Percentiles rank a stretch among this genome's conserved stretches.
Conservation (phyloP, 1,140 invertebrate genomes). For the Drosophila insularis region DNA sequence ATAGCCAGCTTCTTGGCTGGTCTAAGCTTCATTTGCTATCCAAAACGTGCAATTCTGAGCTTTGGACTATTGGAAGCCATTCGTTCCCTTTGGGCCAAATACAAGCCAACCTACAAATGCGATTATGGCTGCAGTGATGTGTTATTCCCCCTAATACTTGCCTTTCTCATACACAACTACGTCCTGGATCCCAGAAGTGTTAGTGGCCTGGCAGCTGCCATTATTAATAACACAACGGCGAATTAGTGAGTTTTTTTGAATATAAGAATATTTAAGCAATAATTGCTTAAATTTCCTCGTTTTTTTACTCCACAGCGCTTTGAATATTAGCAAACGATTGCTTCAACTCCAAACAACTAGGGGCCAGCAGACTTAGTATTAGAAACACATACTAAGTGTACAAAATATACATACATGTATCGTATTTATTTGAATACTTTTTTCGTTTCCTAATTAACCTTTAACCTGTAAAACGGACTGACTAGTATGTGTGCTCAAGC, state of each 20-base stretch:
- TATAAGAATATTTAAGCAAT: background rate
- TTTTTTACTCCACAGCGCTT: conserved; percentile 18
- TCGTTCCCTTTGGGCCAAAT: conserved; percentile 28
- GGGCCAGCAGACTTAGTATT: conserved; percentile 1
- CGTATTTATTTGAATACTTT: background rate
- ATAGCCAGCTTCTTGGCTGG: conserved; percentile 49
- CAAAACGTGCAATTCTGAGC: conserved; percentile 47
- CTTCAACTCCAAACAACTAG: conserved; percentile 13
- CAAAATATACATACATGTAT: conserved; percentile 6
- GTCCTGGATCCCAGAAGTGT: conserved; percentile 25
- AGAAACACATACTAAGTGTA: background rate
- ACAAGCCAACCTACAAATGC: background rate
- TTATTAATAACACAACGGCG: conserved; percentile 48
- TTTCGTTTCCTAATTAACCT: conserved; percentile 49
- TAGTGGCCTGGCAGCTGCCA: conserved; percentile 30
- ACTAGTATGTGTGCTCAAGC: background rate
- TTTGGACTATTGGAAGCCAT: conserved; percentile 48
- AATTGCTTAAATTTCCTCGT: background rate
- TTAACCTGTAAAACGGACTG: conserved; percentile 11
- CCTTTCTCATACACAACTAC: conserved; percentile 54
- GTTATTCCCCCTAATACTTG: conserved; percentile 37
- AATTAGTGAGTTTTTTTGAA: conserved; percentile 45
- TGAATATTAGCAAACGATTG: conserved; percentile 28
- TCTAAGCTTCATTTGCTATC: conserved; percentile 44
- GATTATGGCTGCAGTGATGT: conserved; percentile 32